Evolutionary conservation across 2,888 invertebrate genomes (phyloP).

Genomic region (Lasius fuliginosus): DNA sequence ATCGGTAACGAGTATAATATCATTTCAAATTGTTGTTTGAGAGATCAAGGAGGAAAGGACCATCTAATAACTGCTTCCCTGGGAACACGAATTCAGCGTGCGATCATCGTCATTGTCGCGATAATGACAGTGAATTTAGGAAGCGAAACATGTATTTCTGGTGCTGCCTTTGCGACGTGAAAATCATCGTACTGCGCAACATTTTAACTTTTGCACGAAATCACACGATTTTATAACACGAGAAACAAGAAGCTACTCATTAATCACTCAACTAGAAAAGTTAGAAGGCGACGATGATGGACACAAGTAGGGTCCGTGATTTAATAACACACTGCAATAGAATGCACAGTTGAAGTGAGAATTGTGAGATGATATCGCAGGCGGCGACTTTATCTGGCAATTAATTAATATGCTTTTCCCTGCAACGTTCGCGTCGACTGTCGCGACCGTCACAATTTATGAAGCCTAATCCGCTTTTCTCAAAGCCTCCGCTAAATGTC

Average conservation of each 20-base stretch:
- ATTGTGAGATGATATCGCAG: conserved; percentile 40
- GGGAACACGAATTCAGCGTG: conserved; percentile 67
- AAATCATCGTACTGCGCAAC: not conserved
- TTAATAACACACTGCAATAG: conserved; percentile 39
- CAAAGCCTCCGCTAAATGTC: conserved; percentile 25
- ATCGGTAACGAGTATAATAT: not conserved
- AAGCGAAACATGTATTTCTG: conserved; percentile 5
- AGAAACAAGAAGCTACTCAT: conserved; percentile 29
- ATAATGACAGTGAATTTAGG: conserved; percentile 47
- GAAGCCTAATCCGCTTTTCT: conserved; percentile 17
- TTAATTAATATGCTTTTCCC: conserved; percentile 47
- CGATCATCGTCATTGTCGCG: conserved; percentile 49
- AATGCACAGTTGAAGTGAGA: conserved; percentile 22
- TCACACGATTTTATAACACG: not conserved
- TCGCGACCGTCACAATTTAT: conserved; percentile 41
- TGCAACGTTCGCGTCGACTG: conserved; percentile 10
- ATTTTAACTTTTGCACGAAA: not conserved
- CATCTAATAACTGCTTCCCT: conserved; percentile 47
- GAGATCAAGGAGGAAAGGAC: conserved; percentile 13
- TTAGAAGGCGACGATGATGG: conserved; percentile 21
- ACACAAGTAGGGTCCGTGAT: conserved; percentile 6
- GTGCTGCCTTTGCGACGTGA: not conserved
- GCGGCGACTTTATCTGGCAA: conserved; percentile 43
- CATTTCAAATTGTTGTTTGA: conserved; percentile 5
- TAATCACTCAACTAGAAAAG: conserved; percentile 46